phyloP scores from a whole-genome alignment of 1,140 invertebrate species.

The Lerema accius region DNA sequence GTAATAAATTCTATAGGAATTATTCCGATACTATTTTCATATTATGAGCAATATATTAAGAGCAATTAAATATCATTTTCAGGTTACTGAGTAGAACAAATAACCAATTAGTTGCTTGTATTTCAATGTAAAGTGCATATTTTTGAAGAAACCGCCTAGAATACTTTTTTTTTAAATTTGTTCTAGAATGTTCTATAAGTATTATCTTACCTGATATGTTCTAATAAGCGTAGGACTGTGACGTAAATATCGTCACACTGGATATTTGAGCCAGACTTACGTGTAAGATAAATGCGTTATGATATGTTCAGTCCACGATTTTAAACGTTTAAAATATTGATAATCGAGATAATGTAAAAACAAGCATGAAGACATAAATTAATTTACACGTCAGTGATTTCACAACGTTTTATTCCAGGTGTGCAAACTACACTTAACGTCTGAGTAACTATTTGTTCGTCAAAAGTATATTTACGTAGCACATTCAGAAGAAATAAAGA shows the following conservation, averaged over 20 bases:
- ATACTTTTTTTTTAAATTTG: too few species aligned
- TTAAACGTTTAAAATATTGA: constrained; percentile 4
- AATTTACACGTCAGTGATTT: constrained; percentile 11
- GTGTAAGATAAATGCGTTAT: not conserved
- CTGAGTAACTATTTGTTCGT: not conserved
- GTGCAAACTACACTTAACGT: not conserved
- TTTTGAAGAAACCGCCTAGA: too few species aligned
- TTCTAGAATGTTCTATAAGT: too few species aligned
- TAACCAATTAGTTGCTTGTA: too few species aligned
- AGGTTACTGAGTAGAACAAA: too few species aligned
- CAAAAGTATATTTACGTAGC: not conserved
- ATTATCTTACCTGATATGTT: too few species aligned
- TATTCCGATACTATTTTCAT: not conserved
- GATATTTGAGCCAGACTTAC: constrained; percentile 15
- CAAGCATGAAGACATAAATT: not conserved
- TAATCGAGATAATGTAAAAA: not conserved
- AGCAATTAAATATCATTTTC: too few species aligned
- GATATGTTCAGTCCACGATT: not conserved
- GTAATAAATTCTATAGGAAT: too few species aligned
- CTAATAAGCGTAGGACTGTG: constrained; percentile 30
- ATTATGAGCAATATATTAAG: not conserved
- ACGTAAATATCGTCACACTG: constrained; percentile 49
- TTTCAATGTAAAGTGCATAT: too few species aligned
- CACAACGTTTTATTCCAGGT: constrained; percentile 10
- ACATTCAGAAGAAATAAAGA: not conserved